phyloP scores from a whole-genome alignment of 2,797 vertebrate species.

The Arrhamphus sclerolepis region DNA sequence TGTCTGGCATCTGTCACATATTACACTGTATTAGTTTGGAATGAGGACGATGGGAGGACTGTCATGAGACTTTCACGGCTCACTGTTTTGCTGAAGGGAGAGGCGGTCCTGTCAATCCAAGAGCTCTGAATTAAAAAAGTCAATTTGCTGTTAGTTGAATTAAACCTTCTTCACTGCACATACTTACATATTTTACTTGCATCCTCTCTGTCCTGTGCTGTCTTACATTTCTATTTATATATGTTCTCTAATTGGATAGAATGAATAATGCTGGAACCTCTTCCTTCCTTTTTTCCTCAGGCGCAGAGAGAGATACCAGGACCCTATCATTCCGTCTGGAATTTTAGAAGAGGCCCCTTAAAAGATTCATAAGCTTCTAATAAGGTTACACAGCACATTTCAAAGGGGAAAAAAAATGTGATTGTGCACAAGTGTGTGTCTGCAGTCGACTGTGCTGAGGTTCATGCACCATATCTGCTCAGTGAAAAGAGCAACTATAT shows the following conservation, averaged over 20 bases:
- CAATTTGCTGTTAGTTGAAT: background rate
- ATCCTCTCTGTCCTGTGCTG: slow-evolving; percentile 15
- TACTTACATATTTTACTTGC: slow-evolving; percentile 16
- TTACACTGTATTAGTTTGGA: slow-evolving; percentile 1
- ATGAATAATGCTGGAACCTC: slow-evolving; percentile 54
- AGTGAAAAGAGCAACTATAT: slow-evolving; percentile 39
- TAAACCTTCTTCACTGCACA: too few relatives aligned
- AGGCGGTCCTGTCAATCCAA: slow-evolving; percentile 3
- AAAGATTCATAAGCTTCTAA: slow-evolving; percentile 79
- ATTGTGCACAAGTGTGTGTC: slow-evolving; percentile 11
- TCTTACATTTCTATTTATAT: slow-evolving; percentile 70
- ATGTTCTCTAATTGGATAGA: slow-evolving; percentile 71
- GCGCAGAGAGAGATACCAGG: slow-evolving; percentile 55
- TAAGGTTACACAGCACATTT: slow-evolving; percentile 68
- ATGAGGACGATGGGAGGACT: slow-evolving; percentile 1
- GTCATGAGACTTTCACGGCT: slow-evolving; percentile 3
- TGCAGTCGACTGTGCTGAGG: slow-evolving; percentile 1
- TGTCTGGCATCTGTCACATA: slow-evolving; percentile 30
- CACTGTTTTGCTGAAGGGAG: slow-evolving; percentile 4
- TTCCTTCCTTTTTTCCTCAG: slow-evolving; percentile 43
- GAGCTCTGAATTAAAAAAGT: background rate
- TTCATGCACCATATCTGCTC: slow-evolving; percentile 20
- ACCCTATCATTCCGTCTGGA: slow-evolving; percentile 51
- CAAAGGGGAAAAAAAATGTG: slow-evolving; percentile 49
- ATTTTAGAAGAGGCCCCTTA: slow-evolving; percentile 57